These are phyloP conservation scores for Aspidapion aeneum DNA, from an alignment of 2,888 invertebrate species.

Conservation along the genomic window DNA sequence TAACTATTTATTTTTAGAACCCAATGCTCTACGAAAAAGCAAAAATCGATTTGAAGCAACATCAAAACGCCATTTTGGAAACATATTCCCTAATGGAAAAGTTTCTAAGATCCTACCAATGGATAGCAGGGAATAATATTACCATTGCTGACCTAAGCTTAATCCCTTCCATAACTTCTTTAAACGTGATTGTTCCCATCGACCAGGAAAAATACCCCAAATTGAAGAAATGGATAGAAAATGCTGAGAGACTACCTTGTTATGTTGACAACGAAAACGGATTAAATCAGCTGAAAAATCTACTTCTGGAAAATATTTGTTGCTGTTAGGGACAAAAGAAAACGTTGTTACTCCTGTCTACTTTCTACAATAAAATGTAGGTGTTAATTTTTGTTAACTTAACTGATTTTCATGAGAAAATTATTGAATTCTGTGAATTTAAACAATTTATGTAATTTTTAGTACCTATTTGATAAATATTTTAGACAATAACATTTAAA, in stretches of 20 bases:
- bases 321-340: too few relatives aligned
- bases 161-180: slow-evolving; percentile 48
- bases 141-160: slow-evolving; percentile 39
- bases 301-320: slow-evolving; percentile 18
- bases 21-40: slow-evolving; percentile 22
- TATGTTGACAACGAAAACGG: slow-evolving; percentile 26
- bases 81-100: slow-evolving; percentile 50
- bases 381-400: too few relatives aligned
- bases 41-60: slow-evolving; percentile 18
- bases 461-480: too few relatives aligned
- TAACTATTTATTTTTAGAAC: slow-evolving; percentile 17
- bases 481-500: too few relatives aligned
- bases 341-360: too few relatives aligned
- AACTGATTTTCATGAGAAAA: too few relatives aligned
- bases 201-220: slow-evolving; percentile 28
- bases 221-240: slow-evolving; percentile 40
- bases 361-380: too few relatives aligned
- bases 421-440: too few relatives aligned
- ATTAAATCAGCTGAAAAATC: slow-evolving; percentile 19
- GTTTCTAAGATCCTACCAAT: slow-evolving; percentile 50
- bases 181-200: slow-evolving; percentile 34
- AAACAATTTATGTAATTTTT: too few relatives aligned
- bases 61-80: slow-evolving; percentile 46
- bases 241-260: slow-evolving; percentile 39
- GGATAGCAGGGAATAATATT: slow-evolving; percentile 50